Evolutionary conservation across 2,888 invertebrate genomes (phyloP), one percentile per base, ranked within the genome.

Genomic region (Platypus cylindrus): DNA sequence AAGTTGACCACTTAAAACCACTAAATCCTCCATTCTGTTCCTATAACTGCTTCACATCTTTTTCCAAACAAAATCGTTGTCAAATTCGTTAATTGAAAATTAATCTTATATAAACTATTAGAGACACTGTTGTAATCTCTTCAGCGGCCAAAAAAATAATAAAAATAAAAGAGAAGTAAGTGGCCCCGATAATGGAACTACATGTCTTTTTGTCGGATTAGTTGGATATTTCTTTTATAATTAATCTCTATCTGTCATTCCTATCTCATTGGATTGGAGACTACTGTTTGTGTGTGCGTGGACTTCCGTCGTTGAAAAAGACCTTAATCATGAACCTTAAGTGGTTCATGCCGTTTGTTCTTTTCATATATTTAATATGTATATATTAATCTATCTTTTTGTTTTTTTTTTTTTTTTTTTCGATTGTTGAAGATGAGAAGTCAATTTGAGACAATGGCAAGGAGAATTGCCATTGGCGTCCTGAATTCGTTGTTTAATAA

Each of bases 201-300:
- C 37, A 37, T 30, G 36, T 40, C 34, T 28, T 40, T 40, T 40
- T 40, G 40, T 40, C 37, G 37, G 40, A 40, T 40, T 40, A 37
- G 34, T 30, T 30, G 37, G 40, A 32, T 40, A 40, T 34, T 40
- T 40, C 40, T 40, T 40, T 40, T 34, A 40, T 41, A 41, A 41
- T 41, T 41, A 41, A 41, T 41, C 41, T 41, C 37, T 41, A 41
- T 41, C 41, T 41, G 41, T 41, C 41, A 37, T 37, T 37, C 37
- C 37, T 41, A 41, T 41, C 41, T 40, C n/a, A n/a, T n/a, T n/a
- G n/a, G 34, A 34, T 16, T 31, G 34, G 34, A 26, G 37, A 41
- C 41, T 41, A 41, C 41, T n/a, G n/a, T n/a, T n/a, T n/a, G n/a
- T n/a, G n/a, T n/a, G n/a, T n/a, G n/a, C 16, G 41, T 37, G 37